Percentiles rank a stretch among this genome's conserved stretches.
Evolutionary conservation across 2,888 invertebrate species (phyloP).

Genomic region (Aethes cnicana): DNA sequence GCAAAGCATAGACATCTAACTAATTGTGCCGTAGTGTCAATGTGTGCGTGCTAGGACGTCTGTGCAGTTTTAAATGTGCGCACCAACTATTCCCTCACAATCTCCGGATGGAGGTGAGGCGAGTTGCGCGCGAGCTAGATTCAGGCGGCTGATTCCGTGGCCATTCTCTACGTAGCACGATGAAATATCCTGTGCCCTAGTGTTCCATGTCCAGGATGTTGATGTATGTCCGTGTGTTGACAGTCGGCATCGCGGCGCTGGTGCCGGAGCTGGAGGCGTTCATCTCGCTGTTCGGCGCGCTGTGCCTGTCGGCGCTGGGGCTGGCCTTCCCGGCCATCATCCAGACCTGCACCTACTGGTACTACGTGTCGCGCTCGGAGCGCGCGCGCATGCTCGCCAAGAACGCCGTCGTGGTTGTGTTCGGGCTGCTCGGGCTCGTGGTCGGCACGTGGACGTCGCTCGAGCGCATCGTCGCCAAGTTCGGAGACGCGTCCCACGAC

Average conservation of each 20-base stretch:
- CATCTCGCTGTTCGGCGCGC: constrained; percentile 92
- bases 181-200: no score
- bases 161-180: no score
- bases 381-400: constrained; percentile 83
- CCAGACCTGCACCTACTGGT: constrained; percentile 92
- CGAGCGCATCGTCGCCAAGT: constrained; percentile 83
- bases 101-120: no score
- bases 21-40: no score
- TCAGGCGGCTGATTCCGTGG: no score
- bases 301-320: constrained; percentile 93
- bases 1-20: no score
- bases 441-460: constrained; percentile 88
- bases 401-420: constrained; percentile 84
- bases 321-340: constrained; percentile 95
- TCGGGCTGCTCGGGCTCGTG: constrained; percentile 85
- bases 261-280: constrained; percentile 93
- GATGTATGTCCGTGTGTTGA: constrained; percentile 49
- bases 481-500: constrained; percentile 50
- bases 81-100: no score
- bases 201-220: no score
- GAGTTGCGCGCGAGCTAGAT: no score
- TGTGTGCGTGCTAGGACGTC: no score
- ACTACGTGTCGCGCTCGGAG: constrained; percentile 79
- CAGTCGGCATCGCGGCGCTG: constrained; percentile 92
- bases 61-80: no score